A percentile compares a stretch with the other conserved stretches of the same genome.
Conservation (phyloP, 2,113 vertebrate species). For the Deroptyus accipitrinus region DNA sequence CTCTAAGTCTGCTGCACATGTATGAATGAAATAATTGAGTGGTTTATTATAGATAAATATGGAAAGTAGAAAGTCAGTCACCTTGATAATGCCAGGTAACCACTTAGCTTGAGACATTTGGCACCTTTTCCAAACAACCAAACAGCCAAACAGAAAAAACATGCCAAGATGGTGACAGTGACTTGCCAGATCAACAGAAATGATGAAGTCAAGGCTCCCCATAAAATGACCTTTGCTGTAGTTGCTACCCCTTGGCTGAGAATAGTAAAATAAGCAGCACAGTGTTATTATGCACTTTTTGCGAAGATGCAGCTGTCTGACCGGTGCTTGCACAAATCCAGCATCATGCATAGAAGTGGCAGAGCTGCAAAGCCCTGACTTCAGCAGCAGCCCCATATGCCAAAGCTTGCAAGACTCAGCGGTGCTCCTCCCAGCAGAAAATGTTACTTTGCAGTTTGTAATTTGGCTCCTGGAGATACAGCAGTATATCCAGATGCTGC, state of each 20-base stretch:
- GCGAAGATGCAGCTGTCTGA: not conserved
- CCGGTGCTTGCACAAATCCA: not conserved
- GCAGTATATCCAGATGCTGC: not conserved
- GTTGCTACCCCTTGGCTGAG: not conserved
- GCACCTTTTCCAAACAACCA: not conserved
- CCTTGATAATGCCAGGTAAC: not conserved
- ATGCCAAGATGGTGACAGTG: not conserved
- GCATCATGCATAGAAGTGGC: not conserved
- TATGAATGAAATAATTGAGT: not conserved
- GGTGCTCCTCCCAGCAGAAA: not conserved
- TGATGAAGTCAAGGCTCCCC: not conserved
- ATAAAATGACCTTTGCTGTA: not conserved
- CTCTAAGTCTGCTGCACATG: not conserved
- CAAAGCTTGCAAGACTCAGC: not conserved
- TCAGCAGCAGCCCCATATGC: not conserved
- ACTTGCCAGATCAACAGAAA: not conserved
- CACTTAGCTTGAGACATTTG: not conserved
- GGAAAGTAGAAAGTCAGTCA: not conserved
- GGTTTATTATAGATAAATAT: not conserved
- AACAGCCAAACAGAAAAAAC: not conserved
- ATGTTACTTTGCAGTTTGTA: not conserved
- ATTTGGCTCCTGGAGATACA: not conserved
- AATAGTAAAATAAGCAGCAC: not conserved
- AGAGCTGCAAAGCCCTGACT: not conserved
- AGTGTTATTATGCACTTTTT: not conserved